phyloP scores from a whole-genome alignment of 2,113 vertebrate species.

The Uria lomvia region DNA sequence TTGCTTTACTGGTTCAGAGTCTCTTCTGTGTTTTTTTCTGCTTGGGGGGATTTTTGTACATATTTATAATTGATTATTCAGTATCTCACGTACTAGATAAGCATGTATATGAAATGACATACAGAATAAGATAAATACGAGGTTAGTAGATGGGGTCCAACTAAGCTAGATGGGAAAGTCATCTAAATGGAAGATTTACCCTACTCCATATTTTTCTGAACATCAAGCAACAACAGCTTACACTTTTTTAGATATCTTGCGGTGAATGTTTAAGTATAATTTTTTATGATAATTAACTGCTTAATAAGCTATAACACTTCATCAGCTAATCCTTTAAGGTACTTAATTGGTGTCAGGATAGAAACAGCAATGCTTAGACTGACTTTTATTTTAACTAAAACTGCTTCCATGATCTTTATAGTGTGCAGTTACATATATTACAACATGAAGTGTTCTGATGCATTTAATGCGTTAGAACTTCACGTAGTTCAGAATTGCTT shows the following conservation, averaged over 20 bases:
- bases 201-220: background rate
- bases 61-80: background rate
- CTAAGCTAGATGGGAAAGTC: background rate
- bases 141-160: background rate
- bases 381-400: constrained; percentile 10
- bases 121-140: background rate
- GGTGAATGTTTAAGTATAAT: background rate
- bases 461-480: background rate
- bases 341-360: background rate
- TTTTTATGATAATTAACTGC: background rate
- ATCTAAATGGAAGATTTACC: background rate
- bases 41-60: background rate
- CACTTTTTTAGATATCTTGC: background rate
- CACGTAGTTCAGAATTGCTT: background rate
- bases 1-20: background rate
- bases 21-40: background rate
- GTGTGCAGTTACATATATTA: background rate
- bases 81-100: background rate
- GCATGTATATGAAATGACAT: background rate
- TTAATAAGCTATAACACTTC: background rate
- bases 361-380: background rate
- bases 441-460: background rate
- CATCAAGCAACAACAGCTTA: background rate
- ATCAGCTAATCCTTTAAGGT: background rate
- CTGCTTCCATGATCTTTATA: background rate